These are phyloP conservation scores for Drosophila fungiperda DNA, from an alignment of 2,888 invertebrate species.

Conservation along the genomic window DNA sequence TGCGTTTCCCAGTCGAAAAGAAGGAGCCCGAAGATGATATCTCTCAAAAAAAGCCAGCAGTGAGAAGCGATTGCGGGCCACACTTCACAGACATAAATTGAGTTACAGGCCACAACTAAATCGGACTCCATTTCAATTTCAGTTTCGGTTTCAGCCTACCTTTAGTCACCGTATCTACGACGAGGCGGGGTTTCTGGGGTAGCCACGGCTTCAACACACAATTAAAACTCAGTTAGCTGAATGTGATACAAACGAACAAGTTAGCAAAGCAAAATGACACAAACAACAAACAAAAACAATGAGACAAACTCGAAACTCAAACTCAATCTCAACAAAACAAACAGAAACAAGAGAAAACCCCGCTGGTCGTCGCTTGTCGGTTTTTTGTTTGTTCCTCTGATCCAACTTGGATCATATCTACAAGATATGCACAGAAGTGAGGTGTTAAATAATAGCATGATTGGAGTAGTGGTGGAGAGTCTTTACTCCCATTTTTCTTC, in stretches of 20 bases:
- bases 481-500: not conserved
- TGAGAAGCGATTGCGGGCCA: constrained; percentile 16
- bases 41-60: not conserved
- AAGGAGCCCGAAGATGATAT: constrained; percentile 10
- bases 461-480: not conserved
- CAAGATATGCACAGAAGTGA: constrained; percentile 4
- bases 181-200: not conserved
- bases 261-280: constrained; percentile 58
- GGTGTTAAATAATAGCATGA: constrained; percentile 5
- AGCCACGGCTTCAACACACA: constrained; percentile 32
- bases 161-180: constrained; percentile 50
- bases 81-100: constrained; percentile 56
- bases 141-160: constrained; percentile 30
- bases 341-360: constrained; percentile 3
- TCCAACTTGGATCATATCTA: constrained; percentile 7
- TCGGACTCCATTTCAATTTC: constrained; percentile 54
- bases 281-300: constrained; percentile 25
- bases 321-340: constrained; percentile 4
- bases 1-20: constrained; percentile 1
- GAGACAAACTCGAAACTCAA: constrained; percentile 14
- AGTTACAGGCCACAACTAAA: constrained; percentile 62
- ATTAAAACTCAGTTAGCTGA: constrained; percentile 71
- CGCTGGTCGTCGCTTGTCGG: not conserved
- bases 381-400: not conserved
- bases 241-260: constrained; percentile 59